Base-by-base conservation (phyloP, 2,797 vertebrate genomes). In the Etheostoma nigrum region DNA sequence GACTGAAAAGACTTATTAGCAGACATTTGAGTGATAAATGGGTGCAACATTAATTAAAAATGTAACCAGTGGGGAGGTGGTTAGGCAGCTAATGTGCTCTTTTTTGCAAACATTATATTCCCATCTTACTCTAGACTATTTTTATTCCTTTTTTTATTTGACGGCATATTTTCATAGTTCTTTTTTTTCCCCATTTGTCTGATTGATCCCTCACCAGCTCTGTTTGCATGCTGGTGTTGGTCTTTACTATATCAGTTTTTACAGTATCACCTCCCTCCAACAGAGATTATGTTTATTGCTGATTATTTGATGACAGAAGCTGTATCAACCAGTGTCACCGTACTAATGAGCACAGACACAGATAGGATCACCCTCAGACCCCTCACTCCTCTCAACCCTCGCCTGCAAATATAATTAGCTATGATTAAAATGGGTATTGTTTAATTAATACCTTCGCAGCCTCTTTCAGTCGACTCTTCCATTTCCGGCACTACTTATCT, bases 1-100 rank as follows among this genome's bases (percentile, higher is more conserved):
- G 94, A 95, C 94, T 95, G 94, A 95, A 95, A 96, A 95, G 94
- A 95, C 92, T 95, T 95, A 96, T 96, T 96, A 96, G 93, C 91
- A 94, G 91, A 90, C 85, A 85, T 92, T 89, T 94, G 91, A 93
- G 93, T 90, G 94, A 96, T 96, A 95, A 96, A 95, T 91, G 88
- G 91, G 83, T 83, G 91, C 92, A 90, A 90, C 92, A 93, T 95
- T 95, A 96, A 96, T 96, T 95, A 96, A 91, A 92, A 92, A 85
- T 95, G 93, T 88, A 85, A 94, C 94, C 94, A 91, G 87, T 90
- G 93, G 93, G 88, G 83, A 88, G 88, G 81, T 79, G 76, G 33
- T 13, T 79, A 82, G 81, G 86, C 84, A 67, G 55, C 77, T 63
- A 60, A 60, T 16, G 8, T 42, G n/a, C 60, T 75, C 40, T 45